Conservation (phyloP, 2,888 invertebrate genomes). For the Scaptomyza caliginosa region DNA sequence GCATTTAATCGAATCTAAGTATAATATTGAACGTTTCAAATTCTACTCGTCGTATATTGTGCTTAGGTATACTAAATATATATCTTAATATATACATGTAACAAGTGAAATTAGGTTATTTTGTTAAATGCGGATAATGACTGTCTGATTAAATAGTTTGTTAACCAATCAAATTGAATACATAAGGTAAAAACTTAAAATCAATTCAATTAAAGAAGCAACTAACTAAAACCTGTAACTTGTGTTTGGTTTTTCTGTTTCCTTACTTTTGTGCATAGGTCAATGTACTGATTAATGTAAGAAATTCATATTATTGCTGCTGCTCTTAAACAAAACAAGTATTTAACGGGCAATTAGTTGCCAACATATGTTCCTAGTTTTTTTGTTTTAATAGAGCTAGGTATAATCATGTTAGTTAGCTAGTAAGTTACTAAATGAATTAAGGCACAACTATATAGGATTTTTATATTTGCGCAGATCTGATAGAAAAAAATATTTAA, state of each 20-base stretch:
- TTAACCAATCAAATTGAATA: conserved; percentile 4
- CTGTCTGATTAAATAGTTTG: conserved; percentile 26
- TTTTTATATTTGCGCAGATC: conserved; percentile 8
- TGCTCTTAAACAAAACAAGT: conserved; percentile 12
- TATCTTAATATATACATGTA: conserved; percentile 13
- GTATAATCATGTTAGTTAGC: conserved; percentile 27
- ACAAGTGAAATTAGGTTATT: conserved; percentile 27
- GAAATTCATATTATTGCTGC: conserved; percentile 23
- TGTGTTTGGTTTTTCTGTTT: conserved; percentile 4
- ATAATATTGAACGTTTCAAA: conserved; percentile 26
- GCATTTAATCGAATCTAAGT: conserved; percentile 26
- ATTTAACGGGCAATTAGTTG: conserved; percentile 25
- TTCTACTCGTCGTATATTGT: conserved; percentile 44
- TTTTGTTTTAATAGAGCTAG: conserved; percentile 39
- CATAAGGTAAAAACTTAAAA: conserved; percentile 13
- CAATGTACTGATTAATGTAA: conserved; percentile 37
- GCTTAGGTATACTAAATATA: conserved; percentile 22
- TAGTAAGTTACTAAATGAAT: conserved; percentile 39
- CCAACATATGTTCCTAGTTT: conserved; percentile 25
- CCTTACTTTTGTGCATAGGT: conserved; percentile 31
- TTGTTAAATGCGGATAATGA: conserved; percentile 32
- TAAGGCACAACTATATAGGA: not conserved
- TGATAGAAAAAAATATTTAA: conserved; percentile 4
- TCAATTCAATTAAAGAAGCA: conserved; percentile 19
- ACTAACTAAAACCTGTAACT: not conserved